Evolutionary conservation across 2,113 vertebrate species (phyloP).

Genomic region (Festucalex cinctus): DNA sequence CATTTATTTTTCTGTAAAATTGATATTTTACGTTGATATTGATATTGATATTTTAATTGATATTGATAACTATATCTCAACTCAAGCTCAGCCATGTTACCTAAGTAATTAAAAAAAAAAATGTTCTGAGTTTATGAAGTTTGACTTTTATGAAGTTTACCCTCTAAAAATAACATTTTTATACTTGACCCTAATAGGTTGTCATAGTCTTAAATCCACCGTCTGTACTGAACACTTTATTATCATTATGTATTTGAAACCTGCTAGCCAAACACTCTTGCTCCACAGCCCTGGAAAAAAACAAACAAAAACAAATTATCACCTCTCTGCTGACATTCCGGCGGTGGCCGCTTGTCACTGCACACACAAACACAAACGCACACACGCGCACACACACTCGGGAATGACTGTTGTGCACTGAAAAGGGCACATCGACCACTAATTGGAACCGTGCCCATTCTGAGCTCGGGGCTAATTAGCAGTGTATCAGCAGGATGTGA

Average conservation of each 20-base stretch:
- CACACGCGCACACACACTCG: constrained; percentile 25
- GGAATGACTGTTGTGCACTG: constrained; percentile 40
- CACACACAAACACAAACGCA: constrained; percentile 25
- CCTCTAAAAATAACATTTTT: no score
- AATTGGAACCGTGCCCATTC: constrained; percentile 46
- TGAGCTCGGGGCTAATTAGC: constrained; percentile 55
- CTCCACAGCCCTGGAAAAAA: constrained; percentile 27
- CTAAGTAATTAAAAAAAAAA: no score
- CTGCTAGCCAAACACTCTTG: constrained; percentile 25
- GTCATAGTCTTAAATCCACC: not conserved
- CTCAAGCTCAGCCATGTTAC: no score
- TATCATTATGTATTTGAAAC: not conserved
- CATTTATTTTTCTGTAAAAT: no score
- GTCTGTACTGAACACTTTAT: not conserved
- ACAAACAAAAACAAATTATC: constrained; percentile 50
- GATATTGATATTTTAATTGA: no score
- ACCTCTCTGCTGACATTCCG: constrained; percentile 42
- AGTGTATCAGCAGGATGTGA: constrained; percentile 48
- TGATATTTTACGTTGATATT: no score
- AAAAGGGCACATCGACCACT: constrained; percentile 58
- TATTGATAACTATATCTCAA: no score
- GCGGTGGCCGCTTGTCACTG: constrained; percentile 38
- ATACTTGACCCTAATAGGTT: no score
- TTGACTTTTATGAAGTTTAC: no score
- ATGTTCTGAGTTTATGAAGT: no score